These are phyloP conservation scores for Seira sanloemensis DNA, from an alignment of 2,888 invertebrate genomes.

Conservation along the genomic window DNA sequence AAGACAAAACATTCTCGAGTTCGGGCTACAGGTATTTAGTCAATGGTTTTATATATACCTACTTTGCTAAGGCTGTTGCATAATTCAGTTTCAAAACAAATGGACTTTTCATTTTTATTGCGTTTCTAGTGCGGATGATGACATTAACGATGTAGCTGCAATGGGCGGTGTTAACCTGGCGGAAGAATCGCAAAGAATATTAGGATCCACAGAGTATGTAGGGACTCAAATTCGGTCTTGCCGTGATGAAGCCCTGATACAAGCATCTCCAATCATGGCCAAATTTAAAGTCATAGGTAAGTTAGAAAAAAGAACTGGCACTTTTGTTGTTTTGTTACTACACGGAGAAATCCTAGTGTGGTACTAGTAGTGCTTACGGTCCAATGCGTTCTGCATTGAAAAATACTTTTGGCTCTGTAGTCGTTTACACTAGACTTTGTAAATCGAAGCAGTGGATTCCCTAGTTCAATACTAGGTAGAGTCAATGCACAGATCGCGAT, in stretches of 20 bases:
- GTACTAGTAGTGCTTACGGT: no score
- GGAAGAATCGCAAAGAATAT: conserved; percentile 95
- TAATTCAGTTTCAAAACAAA: no score
- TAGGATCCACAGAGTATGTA: conserved; percentile 92
- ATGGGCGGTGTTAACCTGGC: conserved; percentile 99
- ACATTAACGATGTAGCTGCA: conserved; percentile 98
- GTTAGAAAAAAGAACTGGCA: no score
- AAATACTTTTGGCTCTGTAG: no score
- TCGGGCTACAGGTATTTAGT: conserved; percentile 77
- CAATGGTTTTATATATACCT: no score
- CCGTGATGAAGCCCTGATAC: conserved; percentile 93
- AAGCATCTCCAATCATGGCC: conserved; percentile 79
- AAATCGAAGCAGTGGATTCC: no score
- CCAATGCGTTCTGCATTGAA: no score
- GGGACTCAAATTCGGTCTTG: conserved; percentile 93
- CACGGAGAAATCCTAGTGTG: no score
- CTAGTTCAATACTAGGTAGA: not conserved
- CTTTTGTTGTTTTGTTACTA: no score
- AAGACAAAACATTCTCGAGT: conserved; percentile 78
- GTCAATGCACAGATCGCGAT: conserved; percentile 54
- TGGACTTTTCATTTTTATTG: no score
- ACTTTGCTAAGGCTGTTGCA: no score
- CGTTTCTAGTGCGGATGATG: conserved; percentile 89
- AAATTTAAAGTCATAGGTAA: conserved; percentile 71
- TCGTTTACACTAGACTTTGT: no score